phyloP scores from a whole-genome alignment of 2,113 vertebrate genomes.

The Carettochelys insculpta region DNA sequence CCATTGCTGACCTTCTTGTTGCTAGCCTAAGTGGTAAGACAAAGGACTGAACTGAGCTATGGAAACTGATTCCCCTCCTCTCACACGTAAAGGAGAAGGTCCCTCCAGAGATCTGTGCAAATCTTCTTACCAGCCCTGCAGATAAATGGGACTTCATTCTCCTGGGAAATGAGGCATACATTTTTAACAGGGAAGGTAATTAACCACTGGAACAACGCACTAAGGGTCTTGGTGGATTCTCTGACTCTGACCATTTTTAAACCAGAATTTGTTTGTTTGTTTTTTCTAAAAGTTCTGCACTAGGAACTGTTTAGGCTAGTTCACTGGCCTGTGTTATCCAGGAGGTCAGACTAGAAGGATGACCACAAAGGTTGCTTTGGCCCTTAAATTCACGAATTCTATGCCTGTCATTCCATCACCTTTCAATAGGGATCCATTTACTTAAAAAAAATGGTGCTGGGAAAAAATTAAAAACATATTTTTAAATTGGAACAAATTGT shows the following conservation, averaged over 20 bases:
- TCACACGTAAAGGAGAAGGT: background rate
- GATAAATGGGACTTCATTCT: conserved; percentile 37
- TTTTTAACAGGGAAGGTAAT: background rate
- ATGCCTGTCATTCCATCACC: conserved; percentile 5
- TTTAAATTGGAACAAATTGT: conserved; percentile 58
- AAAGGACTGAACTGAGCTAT: background rate
- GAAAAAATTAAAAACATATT: conserved; percentile 7
- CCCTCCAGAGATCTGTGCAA: background rate
- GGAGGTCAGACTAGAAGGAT: background rate
- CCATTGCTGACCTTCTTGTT: background rate
- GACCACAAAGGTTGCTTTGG: background rate
- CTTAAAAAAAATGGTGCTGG: background rate
- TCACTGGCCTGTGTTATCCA: background rate
- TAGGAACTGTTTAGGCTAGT: background rate
- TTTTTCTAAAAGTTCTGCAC: background rate
- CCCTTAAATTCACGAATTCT: background rate
- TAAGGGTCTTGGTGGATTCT: background rate
- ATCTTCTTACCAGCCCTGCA: conserved; percentile 22
- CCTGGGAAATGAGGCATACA: background rate
- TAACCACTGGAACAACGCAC: background rate
- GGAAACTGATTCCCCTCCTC: background rate
- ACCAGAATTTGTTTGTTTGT: no score
- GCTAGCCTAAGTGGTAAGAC: fast-evolving
- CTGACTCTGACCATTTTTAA: background rate
- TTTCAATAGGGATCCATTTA: conserved; percentile 58